A percentile compares a stretch with the other conserved stretches of the same genome.
Conservation (phyloP, 2,113 vertebrate species). For the Rallus limicola region DNA sequence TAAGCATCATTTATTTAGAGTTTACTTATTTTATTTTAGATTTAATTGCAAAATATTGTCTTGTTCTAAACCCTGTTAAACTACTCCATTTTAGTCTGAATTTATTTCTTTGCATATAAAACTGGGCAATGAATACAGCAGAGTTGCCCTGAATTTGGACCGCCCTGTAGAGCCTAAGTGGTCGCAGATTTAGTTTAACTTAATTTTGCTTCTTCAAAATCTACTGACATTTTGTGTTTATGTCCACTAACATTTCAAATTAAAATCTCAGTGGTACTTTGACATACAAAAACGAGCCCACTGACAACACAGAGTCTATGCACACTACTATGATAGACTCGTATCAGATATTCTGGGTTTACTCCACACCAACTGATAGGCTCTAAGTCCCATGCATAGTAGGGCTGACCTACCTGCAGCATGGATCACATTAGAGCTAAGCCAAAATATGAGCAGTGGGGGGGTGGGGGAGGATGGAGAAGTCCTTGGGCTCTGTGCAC, state of each 20-base stretch:
- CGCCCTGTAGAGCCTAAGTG: rapidly evolving
- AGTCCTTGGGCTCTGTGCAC: neutral
- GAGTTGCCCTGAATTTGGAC: neutral
- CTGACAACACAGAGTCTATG: neutral
- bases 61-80: neutral
- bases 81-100: neutral
- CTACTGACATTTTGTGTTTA: neutral
- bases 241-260: neutral
- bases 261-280: neutral
- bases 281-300: neutral
- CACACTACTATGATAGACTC: neutral
- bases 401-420: neutral
- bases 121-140: neutral
- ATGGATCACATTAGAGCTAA: neutral
- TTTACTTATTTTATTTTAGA: neutral
- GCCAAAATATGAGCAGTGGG: neutral
- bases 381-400: neutral
- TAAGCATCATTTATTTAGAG: neutral
- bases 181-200: too few species aligned
- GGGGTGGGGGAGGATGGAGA: neutral
- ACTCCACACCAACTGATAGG: neutral
- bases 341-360: neutral
- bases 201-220: neutral
- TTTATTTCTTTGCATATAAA: neutral
- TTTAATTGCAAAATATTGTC: neutral